Evolutionary conservation across 2,797 vertebrate genomes (phyloP).

Genomic region (Neoniphon sammara): DNA sequence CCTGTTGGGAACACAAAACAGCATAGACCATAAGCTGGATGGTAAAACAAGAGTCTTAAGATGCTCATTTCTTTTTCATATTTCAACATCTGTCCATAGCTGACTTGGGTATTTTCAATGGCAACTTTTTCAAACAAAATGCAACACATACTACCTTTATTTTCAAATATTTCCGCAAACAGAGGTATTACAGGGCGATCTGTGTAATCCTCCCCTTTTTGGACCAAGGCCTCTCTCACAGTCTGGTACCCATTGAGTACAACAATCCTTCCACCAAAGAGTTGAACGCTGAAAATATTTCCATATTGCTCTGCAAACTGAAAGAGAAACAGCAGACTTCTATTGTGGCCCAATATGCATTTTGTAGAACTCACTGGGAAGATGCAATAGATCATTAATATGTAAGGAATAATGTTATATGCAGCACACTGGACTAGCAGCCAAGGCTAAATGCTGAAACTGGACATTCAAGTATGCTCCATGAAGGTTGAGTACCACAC

Average conservation of each 20-base stretch:
- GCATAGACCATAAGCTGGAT: background rate
- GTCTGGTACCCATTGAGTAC: conserved; percentile 69
- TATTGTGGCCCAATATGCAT: background rate
- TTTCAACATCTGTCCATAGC: background rate
- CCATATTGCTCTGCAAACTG: conserved; percentile 77
- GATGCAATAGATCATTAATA: too few species aligned
- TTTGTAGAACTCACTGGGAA: too few species aligned
- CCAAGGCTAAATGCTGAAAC: too few species aligned
- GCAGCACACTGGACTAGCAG: too few species aligned
- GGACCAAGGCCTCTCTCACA: conserved; percentile 68
- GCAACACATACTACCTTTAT: conserved; percentile 50
- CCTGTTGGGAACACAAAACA: conserved; percentile 58
- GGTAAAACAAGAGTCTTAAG: too few species aligned
- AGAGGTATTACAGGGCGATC: conserved; percentile 65
- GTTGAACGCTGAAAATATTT: conserved; percentile 67
- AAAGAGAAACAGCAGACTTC: conserved; percentile 22
- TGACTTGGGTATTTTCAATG: background rate
- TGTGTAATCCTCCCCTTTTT: conserved; percentile 63
- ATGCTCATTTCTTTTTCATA: too few species aligned
- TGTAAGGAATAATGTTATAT: too few species aligned
- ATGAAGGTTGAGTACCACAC: too few species aligned
- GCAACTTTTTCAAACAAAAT: background rate
- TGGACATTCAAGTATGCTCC: too few species aligned
- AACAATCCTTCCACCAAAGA: conserved; percentile 70
- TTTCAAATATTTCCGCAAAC: background rate